Conservation (phyloP, 2,797 vertebrate species). For the Sylvilagus floridanus region DNA sequence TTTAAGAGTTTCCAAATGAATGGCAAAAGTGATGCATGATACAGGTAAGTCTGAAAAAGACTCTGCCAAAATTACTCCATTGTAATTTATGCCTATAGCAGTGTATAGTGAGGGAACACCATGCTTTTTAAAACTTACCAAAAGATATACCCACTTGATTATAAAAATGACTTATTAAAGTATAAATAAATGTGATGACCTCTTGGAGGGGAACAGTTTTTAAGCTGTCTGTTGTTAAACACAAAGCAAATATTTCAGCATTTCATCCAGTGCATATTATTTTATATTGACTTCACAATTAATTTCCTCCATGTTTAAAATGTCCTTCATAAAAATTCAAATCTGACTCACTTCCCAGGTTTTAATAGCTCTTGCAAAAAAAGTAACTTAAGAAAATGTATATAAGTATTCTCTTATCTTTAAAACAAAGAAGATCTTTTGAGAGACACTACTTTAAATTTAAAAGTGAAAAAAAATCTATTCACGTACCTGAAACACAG, state of each 20-base stretch:
- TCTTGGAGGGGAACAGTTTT: background rate
- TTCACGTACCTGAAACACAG: constrained; percentile 78
- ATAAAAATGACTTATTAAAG: background rate
- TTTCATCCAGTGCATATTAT: background rate
- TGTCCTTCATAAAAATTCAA: background rate
- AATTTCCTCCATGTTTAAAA: background rate
- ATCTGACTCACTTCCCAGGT: background rate
- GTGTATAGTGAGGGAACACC: background rate
- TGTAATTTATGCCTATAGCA: background rate
- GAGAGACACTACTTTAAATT: background rate
- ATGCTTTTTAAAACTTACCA: background rate
- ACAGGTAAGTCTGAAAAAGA: background rate
- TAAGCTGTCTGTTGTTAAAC: constrained; percentile 38
- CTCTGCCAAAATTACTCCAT: background rate
- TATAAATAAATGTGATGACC: background rate
- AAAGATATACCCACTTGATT: constrained; percentile 1
- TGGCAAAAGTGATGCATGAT: background rate
- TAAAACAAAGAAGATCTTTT: background rate
- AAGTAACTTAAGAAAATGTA: background rate
- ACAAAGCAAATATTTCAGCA: constrained; percentile 27
- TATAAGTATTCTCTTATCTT: background rate
- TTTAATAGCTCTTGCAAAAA: background rate
- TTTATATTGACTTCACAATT: constrained; percentile 3
- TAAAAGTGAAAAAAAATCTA: background rate
- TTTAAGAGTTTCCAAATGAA: constrained; percentile 30